Evolutionary conservation across 1,140 invertebrate genomes (phyloP), one percentile per base, ranked within the genome.

Genomic region (Antheraea mylitta): DNA sequence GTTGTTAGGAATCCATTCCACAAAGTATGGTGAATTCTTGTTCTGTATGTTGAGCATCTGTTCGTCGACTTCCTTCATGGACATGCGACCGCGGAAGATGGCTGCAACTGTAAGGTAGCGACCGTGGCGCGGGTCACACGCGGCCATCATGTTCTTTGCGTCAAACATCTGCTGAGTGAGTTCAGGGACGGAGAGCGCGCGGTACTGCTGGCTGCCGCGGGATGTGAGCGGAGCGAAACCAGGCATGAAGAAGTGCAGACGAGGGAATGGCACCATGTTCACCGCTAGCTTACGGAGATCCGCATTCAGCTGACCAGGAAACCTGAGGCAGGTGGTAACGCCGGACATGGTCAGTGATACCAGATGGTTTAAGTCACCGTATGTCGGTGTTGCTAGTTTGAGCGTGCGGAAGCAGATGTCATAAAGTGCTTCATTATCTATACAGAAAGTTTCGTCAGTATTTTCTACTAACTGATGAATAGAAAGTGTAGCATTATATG

Each of bases 171-270:
- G 96, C 76, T 97, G 95, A 0, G 96, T 97, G 18, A 30, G 22
- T 4, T 30, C 22, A 4, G 22, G 22, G 22, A 30, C 22, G 22
- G 22, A 2, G 22, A 30, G 97, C 18, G 96, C 95, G 61, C 95
- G 91, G 88, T 98, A 98, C 68, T 96, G 95, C 82, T 96, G 8
- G 22, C 22, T 30, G 22, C 22, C 22, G 22, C 22, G 22, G 22
- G 22, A 30, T 30, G 22, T 30, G 22, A 30, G 22, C 22, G 22
- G 22, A 30, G 22, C 22, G 22, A 30, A 30, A 30, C 22, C 22
- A 30, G 22, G 97, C 96, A 98, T 98, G 93, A 99, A 99, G 94
- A 99, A 99, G 89, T 99, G 98, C 18, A 96, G 94, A 4, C 22
- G 22, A 30, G 22, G 22, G 22, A 30, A 30, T 30, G 22, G 22